Evolutionary conservation across 2,888 invertebrate species (phyloP).

Genomic region (Rotaria socialis): DNA sequence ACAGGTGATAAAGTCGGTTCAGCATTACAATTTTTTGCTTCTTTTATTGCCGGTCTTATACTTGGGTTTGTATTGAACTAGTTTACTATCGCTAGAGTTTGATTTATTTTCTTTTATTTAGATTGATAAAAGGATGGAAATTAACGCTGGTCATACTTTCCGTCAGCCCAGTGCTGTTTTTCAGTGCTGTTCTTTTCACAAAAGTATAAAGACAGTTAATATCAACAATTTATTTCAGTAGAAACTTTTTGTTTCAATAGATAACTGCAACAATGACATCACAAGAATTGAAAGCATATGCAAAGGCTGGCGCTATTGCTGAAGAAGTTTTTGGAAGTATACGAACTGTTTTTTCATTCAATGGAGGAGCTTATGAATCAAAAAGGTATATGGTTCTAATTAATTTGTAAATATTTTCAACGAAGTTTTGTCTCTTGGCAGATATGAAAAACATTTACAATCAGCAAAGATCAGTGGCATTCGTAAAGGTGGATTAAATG

Average conservation of each 20-base stretch:
- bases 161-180: slow-evolving; percentile 72
- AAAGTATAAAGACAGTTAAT: slow-evolving; percentile 59
- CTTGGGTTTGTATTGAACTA: slow-evolving; percentile 59
- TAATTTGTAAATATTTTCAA: no score
- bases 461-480: slow-evolving; percentile 22
- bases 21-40: slow-evolving; percentile 69
- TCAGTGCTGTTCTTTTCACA: slow-evolving; percentile 72
- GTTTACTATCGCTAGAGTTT: not conserved
- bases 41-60: slow-evolving; percentile 68
- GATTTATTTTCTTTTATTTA: not conserved
- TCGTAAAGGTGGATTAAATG: slow-evolving; percentile 8
- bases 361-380: slow-evolving; percentile 44
- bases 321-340: slow-evolving; percentile 39
- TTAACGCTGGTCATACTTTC: slow-evolving; percentile 72
- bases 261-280: slow-evolving; percentile 49
- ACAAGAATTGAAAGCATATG: slow-evolving; percentile 44
- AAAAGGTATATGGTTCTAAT: not conserved
- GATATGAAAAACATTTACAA: slow-evolving; percentile 38
- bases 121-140: slow-evolving; percentile 75
- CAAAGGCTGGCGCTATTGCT: slow-evolving; percentile 39
- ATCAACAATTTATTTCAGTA: not conserved
- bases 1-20: slow-evolving; percentile 76
- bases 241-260: slow-evolving; percentile 37
- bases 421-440: no score
- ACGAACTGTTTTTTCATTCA: slow-evolving; percentile 40